These are phyloP conservation scores for Chrysolina americana DNA, from an alignment of 2,888 invertebrate genomes.

Conservation along the genomic window DNA sequence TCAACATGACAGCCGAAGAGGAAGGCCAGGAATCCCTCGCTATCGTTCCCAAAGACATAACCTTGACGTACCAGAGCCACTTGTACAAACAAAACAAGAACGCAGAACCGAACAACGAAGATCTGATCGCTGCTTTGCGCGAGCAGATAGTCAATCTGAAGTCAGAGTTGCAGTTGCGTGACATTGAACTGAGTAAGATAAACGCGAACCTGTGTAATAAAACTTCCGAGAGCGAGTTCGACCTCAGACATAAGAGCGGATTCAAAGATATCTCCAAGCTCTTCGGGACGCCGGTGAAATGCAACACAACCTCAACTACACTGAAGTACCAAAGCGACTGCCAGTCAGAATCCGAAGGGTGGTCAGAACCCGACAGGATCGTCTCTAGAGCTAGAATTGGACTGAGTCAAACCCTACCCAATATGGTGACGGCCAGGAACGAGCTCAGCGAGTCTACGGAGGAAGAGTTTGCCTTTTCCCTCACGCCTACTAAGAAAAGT, in stretches of 20 bases:
- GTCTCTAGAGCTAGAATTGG: constrained; percentile 88
- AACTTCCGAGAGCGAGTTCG: constrained; percentile 49
- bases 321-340: constrained; percentile 61
- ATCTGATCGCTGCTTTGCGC: constrained; percentile 62
- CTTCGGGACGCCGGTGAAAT: constrained; percentile 48
- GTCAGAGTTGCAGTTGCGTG: constrained; percentile 64
- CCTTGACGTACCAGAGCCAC: constrained; percentile 64
- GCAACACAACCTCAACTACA: constrained; percentile 54
- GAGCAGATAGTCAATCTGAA: constrained; percentile 67
- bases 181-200: constrained; percentile 63
- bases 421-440: constrained; percentile 54
- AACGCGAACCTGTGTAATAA: constrained; percentile 44
- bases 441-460: constrained; percentile 61
- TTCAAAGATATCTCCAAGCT: constrained; percentile 41
- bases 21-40: constrained; percentile 57
- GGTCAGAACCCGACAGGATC: constrained; percentile 89
- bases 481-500: constrained; percentile 35
- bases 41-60: constrained; percentile 62
- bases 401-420: constrained; percentile 68
- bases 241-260: constrained; percentile 21
- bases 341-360: constrained; percentile 84
- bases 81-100: constrained; percentile 55
- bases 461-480: constrained; percentile 57
- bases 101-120: constrained; percentile 51
- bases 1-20: constrained; percentile 38